Conservation (phyloP, 2,888 invertebrate species). For the Hedychridium roseum region DNA sequence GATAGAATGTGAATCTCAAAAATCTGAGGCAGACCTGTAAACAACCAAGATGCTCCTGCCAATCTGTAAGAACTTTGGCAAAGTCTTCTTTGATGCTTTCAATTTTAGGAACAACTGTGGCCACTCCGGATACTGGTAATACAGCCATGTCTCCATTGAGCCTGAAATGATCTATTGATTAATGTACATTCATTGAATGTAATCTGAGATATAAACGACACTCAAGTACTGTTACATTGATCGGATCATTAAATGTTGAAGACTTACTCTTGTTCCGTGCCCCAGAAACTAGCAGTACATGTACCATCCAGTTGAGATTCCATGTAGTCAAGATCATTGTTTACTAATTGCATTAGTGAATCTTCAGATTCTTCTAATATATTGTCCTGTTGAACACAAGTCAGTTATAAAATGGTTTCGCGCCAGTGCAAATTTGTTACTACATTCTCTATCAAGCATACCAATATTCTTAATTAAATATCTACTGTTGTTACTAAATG, state of each 20-base stretch:
- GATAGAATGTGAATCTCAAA: slow-evolving; percentile 1
- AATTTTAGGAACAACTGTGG: slow-evolving; percentile 48
- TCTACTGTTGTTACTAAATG: no score
- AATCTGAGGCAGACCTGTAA: slow-evolving; percentile 56
- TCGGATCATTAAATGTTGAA: slow-evolving; percentile 5
- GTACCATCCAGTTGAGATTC: slow-evolving; percentile 41
- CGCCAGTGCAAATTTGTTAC: no score
- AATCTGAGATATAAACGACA: slow-evolving; percentile 1
- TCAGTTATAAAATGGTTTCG: no score
- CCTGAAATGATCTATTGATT: slow-evolving; percentile 36
- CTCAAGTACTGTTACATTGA: slow-evolving; percentile 1
- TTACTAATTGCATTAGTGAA: slow-evolving; percentile 43
- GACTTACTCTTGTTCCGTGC: slow-evolving; percentile 61
- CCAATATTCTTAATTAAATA: no score
- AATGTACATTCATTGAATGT: not conserved
- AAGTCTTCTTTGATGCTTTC: slow-evolving; percentile 64
- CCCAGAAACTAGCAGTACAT: slow-evolving; percentile 48
- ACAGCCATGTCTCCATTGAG: slow-evolving; percentile 63
- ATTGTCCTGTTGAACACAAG: no score
- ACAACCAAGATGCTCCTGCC: slow-evolving; percentile 65
- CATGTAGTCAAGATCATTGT: slow-evolving; percentile 52
- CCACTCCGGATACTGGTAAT: slow-evolving; percentile 57
- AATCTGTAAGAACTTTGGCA: slow-evolving; percentile 65
- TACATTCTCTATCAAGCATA: no score
- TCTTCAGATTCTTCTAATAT: slow-evolving; percentile 50